Evolutionary conservation across 92 coral and sea anemone genomes (phyloP).

Genomic region (Hydrozoanthus gracilis): DNA sequence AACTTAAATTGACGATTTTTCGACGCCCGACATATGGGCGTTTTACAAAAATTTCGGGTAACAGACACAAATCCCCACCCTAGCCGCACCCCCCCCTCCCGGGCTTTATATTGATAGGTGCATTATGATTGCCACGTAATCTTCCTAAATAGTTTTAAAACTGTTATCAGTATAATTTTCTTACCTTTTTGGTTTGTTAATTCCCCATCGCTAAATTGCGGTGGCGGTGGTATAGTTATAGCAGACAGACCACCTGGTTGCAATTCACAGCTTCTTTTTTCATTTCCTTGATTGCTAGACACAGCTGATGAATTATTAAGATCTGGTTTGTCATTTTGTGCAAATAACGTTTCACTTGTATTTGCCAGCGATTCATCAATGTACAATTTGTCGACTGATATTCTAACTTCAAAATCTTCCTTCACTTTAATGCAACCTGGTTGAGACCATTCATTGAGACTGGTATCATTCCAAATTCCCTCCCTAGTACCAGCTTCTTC

Average conservation of each 20-base stretch:
- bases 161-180: no score
- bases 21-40: no score
- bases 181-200: neutral
- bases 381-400: slow-evolving; percentile 21
- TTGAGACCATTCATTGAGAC: neutral
- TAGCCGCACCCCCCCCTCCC: no score
- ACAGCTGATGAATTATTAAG: neutral
- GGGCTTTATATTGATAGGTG: no score
- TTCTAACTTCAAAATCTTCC: slow-evolving; percentile 12
- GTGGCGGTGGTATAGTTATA: slow-evolving; percentile 4
- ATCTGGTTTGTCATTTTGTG: neutral
- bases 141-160: no score
- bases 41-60: no score
- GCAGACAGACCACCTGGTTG: neutral
- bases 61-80: no score
- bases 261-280: neutral
- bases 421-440: neutral
- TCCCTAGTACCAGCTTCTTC: neutral
- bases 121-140: no score
- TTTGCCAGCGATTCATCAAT: neutral
- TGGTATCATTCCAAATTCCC: neutral
- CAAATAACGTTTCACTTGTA: neutral
- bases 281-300: neutral
- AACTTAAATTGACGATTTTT: no score
- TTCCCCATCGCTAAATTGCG: neutral